A percentile compares a stretch with the other conserved stretches of the same genome.
Evolutionary conservation across 2,888 invertebrate species (phyloP).

Genomic region (Sericinus montela): DNA sequence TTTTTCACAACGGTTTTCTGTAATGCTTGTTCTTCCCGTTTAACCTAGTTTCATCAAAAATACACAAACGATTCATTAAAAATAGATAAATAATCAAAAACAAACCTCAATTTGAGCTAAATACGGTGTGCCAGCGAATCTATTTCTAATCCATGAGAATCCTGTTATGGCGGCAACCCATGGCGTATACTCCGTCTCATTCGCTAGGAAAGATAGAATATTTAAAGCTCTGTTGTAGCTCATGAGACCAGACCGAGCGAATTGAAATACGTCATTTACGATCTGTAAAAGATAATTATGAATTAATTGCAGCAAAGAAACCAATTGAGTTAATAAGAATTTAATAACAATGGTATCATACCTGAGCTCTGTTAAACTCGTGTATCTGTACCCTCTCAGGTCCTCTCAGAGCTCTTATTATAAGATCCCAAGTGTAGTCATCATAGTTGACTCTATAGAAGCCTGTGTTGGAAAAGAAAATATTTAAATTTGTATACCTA

Average conservation of each 20-base stretch:
- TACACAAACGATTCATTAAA: no score
- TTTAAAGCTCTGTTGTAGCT: constrained; percentile 81
- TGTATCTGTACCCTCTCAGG: constrained; percentile 67
- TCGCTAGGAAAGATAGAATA: constrained; percentile 83
- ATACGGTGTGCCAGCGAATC: constrained; percentile 42
- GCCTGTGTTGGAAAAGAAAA: constrained; percentile 49
- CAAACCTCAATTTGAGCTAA: constrained; percentile 42
- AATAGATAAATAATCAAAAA: background rate
- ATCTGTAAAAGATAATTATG: constrained; percentile 49
- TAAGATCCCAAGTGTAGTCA: constrained; percentile 73
- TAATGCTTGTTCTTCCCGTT: no score
- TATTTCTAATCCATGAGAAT: constrained; percentile 70
- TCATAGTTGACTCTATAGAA: constrained; percentile 85
- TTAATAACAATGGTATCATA: constrained; percentile 31
- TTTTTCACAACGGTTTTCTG: no score
- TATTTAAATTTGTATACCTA: no score
- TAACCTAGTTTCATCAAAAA: no score
- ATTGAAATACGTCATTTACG: constrained; percentile 88
- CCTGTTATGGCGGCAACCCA: constrained; percentile 84
- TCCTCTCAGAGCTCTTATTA: constrained; percentile 58
- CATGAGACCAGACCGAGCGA: constrained; percentile 83
- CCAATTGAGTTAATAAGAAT: no score
- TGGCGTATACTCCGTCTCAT: constrained; percentile 86
- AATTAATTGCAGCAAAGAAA: no score
- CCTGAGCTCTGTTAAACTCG: constrained; percentile 85